Evolutionary conservation across 2,113 vertebrate genomes (phyloP), one percentile per base, ranked within the genome.

Genomic region (Ivindomyrus marchei): DNA sequence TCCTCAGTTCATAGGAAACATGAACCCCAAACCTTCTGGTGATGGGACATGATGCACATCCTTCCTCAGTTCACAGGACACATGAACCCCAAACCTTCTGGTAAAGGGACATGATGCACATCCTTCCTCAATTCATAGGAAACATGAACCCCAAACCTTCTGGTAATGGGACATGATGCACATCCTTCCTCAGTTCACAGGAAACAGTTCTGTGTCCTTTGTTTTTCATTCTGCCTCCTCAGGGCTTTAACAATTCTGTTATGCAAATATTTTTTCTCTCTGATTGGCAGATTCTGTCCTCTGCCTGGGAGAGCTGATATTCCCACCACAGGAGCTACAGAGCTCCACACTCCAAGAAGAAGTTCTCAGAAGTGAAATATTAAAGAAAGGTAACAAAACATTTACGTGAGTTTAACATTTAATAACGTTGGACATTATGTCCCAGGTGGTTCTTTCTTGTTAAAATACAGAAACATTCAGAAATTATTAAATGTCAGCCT

Each of bases 391-490:
- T 83, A 53, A 88, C 70, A 85, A 84, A 62, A 88, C 87, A 88
- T 88, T 89, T 89, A 89, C 83, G 39, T 56, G 36, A 39, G 49
- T 39, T 80, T 90, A 88, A 84, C 90, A 85, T 80, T 90, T 88
- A 90, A 90, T 88, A 90, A 58, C 74, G 49, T 62, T 36, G 87
- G 87, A 83, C 74, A 36, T 47, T 27, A 83, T 19, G 19, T 70
- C 74, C 86, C 24, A 77, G 66, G 90, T 70, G 50, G 53, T 62
- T 88, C 47, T 80, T 24, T 39, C 66, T 46, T 36, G 46, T 88
- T 90, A 90, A 84, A 58, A 90, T 58, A 13, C 39, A 84, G 24
- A 80, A 56, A 83, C 36, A 84, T 80, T 87, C 86, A 80, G 31
- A 58, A 45, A 66, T 88, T 83, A 84, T 90, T 88, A 58, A 83